Evolutionary conservation across 2,888 invertebrate genomes (phyloP).

Genomic region (Scaeva pyrastri): DNA sequence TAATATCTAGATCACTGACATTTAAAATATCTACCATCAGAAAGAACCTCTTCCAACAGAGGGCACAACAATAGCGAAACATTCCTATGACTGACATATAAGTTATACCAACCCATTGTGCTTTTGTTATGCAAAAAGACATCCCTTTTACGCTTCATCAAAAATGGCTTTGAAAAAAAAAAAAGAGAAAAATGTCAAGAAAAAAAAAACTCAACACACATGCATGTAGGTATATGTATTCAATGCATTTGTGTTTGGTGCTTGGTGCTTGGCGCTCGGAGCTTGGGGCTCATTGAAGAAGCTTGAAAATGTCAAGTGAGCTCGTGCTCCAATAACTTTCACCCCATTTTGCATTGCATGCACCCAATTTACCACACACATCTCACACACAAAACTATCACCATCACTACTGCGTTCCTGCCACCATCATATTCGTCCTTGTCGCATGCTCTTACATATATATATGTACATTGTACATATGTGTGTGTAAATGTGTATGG

Average conservation of each 20-base stretch:
- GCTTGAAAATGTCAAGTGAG: constrained; percentile 38
- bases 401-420: constrained; percentile 4
- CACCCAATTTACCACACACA: constrained; percentile 40
- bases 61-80: neutral
- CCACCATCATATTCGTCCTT: constrained; percentile 6
- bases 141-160: constrained; percentile 25
- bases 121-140: neutral
- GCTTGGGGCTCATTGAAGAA: constrained; percentile 4
- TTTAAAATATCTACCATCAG: neutral
- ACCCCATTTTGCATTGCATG: constrained; percentile 25
- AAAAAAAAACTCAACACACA: neutral
- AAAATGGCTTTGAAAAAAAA: neutral
- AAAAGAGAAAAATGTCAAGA: neutral
- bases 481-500: too few species aligned
- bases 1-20: neutral
- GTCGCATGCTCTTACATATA: too few species aligned
- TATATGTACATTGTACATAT: too few species aligned
- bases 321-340: constrained; percentile 27
- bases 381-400: constrained; percentile 37
- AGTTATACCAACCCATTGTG: constrained; percentile 5
- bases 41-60: neutral
- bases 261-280: too few species aligned
- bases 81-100: constrained; percentile 7
- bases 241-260: neutral
- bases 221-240: neutral